Evolutionary conservation across 2,113 vertebrate genomes (phyloP), one percentile per base, ranked within the genome.

Genomic region (Anseranas semipalmata): DNA sequence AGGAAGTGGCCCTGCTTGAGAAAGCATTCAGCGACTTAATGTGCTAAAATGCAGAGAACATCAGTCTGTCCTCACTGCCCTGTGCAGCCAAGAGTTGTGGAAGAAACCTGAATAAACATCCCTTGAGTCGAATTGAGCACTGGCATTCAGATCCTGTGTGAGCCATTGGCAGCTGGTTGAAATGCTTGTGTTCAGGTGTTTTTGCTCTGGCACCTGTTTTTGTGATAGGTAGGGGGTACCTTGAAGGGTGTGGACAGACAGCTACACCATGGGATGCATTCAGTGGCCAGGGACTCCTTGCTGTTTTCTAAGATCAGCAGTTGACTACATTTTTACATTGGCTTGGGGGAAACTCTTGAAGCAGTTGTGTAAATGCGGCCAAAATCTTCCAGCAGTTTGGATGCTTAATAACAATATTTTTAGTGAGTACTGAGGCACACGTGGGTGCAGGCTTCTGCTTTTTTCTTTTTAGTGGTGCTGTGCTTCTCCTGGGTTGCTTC

Each of bases 51-150:
- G 50, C 19, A 84, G 45, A 37, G 58, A 56, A 9, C 2, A 5
- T 28, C 67, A 6, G 2, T 71, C 62, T 83, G 20, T 39, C 28
- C 52, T 85, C 22, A 2, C 10, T 86, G 71, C 33, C 15, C 3
- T 22, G 32, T 12, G 20, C 28, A 86, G 70, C 41, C 37, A 24
- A n/a, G 75, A 56, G 46, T 43, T 0, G 0, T 33, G 46, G 2
- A 3, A 41, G 48, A 37, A 72, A 19, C 48, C 10, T 17, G 24
- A 8, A 7, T 48, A 39, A 73, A 21, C 10, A 9, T 65, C 28
- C 43, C 25, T n/a, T 0, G 4, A 11, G 30, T 59, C 0, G 2
- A 53, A 39, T 67, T 1, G 0, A 73, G 35, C 15, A 1, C 30
- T 25, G 39, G 28, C 0, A 0, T 22, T 83, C 41, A 30, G n/a